phyloP scores from a whole-genome alignment of 2,888 invertebrate species.

The Andrena haemorrhoa region DNA sequence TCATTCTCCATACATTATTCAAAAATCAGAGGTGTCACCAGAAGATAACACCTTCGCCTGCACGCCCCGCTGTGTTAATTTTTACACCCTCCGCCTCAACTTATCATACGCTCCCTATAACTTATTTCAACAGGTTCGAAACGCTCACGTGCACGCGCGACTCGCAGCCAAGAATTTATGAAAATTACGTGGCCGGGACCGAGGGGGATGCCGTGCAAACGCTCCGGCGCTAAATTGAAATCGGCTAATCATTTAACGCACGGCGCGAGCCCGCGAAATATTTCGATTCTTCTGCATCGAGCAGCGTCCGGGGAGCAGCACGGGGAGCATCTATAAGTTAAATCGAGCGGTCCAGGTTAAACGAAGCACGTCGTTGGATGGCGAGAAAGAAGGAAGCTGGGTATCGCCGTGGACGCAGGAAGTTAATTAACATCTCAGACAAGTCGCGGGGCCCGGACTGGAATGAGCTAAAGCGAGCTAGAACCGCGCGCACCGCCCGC shows the following conservation, averaged over 20 bases:
- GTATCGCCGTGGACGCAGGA: conserved; percentile 45
- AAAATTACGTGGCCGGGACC: not conserved
- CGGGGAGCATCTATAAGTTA: conserved; percentile 8
- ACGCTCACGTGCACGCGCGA: not conserved
- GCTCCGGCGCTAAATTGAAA: not conserved
- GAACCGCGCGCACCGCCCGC: conserved; percentile 32
- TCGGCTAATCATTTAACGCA: not conserved
- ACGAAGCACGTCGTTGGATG: conserved; percentile 70
- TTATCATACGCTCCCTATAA: not conserved
- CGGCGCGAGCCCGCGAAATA: not conserved
- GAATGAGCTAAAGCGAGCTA: conserved; percentile 52
- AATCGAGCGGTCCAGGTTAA: conserved; percentile 47
- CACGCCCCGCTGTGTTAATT: not conserved
- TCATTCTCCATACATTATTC: too few species aligned
- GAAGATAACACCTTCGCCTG: not conserved
- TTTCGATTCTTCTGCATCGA: not conserved
- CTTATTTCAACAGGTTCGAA: not conserved
- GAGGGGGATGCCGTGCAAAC: not conserved
- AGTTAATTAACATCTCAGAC: conserved; percentile 77
- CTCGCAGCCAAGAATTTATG: conserved; percentile 9
- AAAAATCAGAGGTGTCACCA: too few species aligned
- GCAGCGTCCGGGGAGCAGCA: not conserved
- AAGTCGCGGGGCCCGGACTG: conserved; percentile 46
- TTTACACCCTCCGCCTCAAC: not conserved
- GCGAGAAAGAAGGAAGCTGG: conserved; percentile 70